A percentile compares a stretch with the other conserved stretches of the same genome.
phyloP scores from a whole-genome alignment of 2,888 invertebrate genomes.

The Trachelus tabidus region DNA sequence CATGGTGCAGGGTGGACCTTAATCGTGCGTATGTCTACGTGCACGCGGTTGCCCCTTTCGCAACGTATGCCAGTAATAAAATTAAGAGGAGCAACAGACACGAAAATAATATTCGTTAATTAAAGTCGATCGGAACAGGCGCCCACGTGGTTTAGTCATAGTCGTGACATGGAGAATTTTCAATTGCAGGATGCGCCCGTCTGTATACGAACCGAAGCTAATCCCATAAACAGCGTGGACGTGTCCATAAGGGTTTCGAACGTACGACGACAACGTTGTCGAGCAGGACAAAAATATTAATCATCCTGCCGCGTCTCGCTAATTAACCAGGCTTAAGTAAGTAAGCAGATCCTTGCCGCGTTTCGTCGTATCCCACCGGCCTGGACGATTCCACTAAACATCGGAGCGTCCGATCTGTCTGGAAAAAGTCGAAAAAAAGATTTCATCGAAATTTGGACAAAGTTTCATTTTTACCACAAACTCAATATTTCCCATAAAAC shows the following conservation, averaged over 20 bases:
- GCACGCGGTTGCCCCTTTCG: background rate
- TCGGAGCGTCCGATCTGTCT: background rate
- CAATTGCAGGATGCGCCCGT: conserved; percentile 48
- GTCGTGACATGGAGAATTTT: conserved; percentile 54
- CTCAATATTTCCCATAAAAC: background rate
- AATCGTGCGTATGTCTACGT: background rate
- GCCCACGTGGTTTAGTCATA: conserved; percentile 49
- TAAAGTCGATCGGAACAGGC: conserved; percentile 38
- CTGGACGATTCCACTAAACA: too few relatives aligned
- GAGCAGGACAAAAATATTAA: conserved; percentile 38
- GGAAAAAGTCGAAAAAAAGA: too few relatives aligned
- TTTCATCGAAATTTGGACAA: background rate
- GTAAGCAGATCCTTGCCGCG: background rate
- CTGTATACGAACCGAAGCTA: conserved; percentile 49
- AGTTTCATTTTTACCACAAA: background rate
- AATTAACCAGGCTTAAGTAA: conserved; percentile 27
- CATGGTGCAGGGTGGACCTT: background rate
- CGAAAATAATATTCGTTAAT: conserved; percentile 28
- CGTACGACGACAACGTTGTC: conserved; percentile 2
- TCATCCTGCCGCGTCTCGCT: conserved; percentile 33
- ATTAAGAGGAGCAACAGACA: background rate
- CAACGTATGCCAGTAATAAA: background rate
- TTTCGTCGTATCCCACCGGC: background rate
- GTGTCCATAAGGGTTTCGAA: conserved; percentile 16
- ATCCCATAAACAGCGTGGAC: conserved; percentile 43